Evolutionary conservation across 1,140 invertebrate species (phyloP).

Genomic region (Agrypnia vestita): DNA sequence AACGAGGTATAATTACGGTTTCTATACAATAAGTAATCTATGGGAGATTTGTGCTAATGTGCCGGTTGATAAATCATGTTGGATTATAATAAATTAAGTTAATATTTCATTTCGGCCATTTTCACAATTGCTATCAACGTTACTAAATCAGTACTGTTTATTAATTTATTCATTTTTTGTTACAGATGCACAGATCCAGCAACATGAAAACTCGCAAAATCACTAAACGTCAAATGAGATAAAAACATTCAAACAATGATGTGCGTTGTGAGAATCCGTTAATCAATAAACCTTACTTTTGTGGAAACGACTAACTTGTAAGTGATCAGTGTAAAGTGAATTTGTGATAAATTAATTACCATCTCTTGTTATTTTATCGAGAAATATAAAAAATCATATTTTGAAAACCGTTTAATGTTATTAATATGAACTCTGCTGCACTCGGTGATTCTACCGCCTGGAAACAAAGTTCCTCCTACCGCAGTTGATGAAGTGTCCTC

Average conservation of each 20-base stretch:
- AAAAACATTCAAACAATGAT: neutral
- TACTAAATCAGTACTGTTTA: too few relatives aligned
- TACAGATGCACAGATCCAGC: neutral
- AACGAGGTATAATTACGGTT: neutral
- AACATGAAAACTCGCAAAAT: conserved; percentile 27
- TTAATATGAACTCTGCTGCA: conserved; percentile 6
- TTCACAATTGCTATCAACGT: too few relatives aligned
- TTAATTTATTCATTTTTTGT: neutral
- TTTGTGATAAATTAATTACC: too few relatives aligned
- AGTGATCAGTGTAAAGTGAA: too few relatives aligned
- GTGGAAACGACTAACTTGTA: too few relatives aligned
- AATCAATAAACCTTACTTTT: too few relatives aligned
- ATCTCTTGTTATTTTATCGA: too few relatives aligned
- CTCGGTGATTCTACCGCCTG: neutral
- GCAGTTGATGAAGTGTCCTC: conserved; percentile 20
- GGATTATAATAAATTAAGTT: too few relatives aligned
- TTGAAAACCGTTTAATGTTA: neutral
- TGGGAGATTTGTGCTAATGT: neutral
- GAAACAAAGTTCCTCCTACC: neutral
- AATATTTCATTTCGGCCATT: too few relatives aligned
- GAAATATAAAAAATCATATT: too few relatives aligned
- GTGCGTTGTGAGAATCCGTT: neutral
- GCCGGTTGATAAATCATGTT: neutral
- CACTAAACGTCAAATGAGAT: neutral
- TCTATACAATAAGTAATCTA: neutral